Conservation (phyloP, 2,888 invertebrate species). For the Amblyjoppa fuscipennis region DNA sequence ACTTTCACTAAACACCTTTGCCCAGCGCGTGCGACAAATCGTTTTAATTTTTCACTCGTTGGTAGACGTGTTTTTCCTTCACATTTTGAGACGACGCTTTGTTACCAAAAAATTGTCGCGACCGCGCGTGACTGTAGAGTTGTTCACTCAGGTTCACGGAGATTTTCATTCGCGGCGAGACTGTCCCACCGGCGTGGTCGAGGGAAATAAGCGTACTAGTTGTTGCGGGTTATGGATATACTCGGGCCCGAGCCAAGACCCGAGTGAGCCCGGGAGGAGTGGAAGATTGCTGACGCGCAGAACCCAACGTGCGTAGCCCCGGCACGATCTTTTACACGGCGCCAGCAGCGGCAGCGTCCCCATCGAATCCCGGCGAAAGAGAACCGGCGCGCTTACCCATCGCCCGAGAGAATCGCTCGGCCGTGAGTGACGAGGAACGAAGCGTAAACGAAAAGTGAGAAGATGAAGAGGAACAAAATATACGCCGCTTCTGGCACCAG, state of each 20-base stretch:
- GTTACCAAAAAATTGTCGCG: background rate
- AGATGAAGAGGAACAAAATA: slow-evolving; percentile 11
- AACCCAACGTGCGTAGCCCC: background rate
- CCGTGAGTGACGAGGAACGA: slow-evolving; percentile 29
- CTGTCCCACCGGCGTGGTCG: slow-evolving; percentile 21
- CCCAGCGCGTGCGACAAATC: background rate
- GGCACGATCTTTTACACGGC: slow-evolving; percentile 35
- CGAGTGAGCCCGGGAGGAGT: slow-evolving; percentile 55
- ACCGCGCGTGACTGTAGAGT: background rate
- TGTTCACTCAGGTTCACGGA: background rate
- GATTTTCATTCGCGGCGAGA: slow-evolving; percentile 35
- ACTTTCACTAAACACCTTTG: slow-evolving; percentile 52
- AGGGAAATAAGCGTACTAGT: slow-evolving; percentile 40
- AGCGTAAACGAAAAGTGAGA: slow-evolving; percentile 34
- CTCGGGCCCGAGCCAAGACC: slow-evolving; percentile 46
- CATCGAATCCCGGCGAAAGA: slow-evolving; percentile 23
- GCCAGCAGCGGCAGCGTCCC: background rate
- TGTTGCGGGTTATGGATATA: slow-evolving; percentile 22
- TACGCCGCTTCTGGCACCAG: background rate
- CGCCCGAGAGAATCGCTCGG: slow-evolving; percentile 13
- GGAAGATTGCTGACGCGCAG: slow-evolving; percentile 50
- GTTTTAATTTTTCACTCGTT: background rate
- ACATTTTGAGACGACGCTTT: no score
- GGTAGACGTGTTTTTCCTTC: background rate
- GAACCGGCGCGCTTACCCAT: slow-evolving; percentile 31